Evolutionary conservation across 2,113 vertebrate genomes (phyloP).

Genomic region (Gallinago jamesoni): DNA sequence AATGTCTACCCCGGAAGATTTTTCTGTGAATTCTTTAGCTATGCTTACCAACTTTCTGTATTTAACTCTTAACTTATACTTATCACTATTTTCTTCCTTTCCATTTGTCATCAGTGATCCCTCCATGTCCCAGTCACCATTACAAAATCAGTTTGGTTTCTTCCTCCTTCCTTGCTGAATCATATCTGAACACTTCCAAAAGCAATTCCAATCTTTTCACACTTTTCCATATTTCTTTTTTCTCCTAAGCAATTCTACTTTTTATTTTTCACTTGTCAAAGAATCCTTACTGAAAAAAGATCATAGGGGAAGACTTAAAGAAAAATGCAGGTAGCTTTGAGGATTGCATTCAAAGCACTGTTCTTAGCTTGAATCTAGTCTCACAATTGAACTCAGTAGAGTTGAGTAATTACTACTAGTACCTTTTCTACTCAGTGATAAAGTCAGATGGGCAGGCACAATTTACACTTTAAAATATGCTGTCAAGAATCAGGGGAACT

Average conservation of each 20-base stretch:
- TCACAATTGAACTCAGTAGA: neutral
- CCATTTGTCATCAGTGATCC: neutral
- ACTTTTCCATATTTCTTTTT: neutral
- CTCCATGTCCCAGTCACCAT: neutral
- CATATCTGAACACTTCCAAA: neutral
- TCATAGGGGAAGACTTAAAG: neutral
- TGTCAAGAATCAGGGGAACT: neutral
- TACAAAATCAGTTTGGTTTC: neutral
- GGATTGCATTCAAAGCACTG: neutral
- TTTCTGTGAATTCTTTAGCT: neutral
- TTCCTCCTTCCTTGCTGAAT: neutral
- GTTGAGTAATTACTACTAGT: too few relatives aligned
- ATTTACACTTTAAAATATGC: neutral
- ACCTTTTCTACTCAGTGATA: too few relatives aligned
- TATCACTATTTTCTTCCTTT: neutral
- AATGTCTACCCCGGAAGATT: neutral
- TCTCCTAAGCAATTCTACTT: neutral
- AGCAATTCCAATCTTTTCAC: neutral
- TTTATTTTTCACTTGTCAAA: neutral
- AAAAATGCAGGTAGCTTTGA: neutral
- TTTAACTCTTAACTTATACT: neutral
- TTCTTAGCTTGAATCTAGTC: neutral
- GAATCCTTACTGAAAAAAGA: neutral
- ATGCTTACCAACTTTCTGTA: neutral
- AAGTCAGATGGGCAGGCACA: neutral